phyloP scores from a whole-genome alignment of 2,113 vertebrate genomes.

The Brachionichthys hirsutus region DNA sequence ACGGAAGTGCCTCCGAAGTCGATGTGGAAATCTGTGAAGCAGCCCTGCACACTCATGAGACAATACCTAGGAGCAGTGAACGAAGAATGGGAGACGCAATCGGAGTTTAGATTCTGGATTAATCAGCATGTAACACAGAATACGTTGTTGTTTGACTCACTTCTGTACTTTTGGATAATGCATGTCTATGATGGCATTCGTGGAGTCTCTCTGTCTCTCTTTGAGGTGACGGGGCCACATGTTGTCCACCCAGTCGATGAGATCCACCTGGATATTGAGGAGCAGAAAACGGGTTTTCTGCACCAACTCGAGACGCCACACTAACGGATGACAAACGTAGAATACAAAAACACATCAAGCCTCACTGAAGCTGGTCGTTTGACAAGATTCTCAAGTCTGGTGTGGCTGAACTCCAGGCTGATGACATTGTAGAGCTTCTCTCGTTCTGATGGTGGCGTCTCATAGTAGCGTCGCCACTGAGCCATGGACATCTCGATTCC shows the following conservation, averaged over 20 bases:
- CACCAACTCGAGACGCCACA: neutral
- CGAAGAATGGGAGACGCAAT: slow-evolving; percentile 1
- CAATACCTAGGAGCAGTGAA: slow-evolving; percentile 83
- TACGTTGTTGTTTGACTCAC: slow-evolving; percentile 78
- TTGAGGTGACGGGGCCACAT: slow-evolving; percentile 99
- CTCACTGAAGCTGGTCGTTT: slow-evolving; percentile 92
- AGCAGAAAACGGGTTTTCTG: neutral
- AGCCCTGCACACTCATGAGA: slow-evolving; percentile 98
- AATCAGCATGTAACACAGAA: too few relatives aligned
- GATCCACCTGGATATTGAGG: slow-evolving; percentile 85
- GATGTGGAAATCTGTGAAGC: slow-evolving; percentile 98
- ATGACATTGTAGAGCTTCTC: slow-evolving; percentile 99
- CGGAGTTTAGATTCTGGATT: neutral
- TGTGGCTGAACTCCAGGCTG: slow-evolving; percentile 98
- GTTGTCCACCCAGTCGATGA: slow-evolving; percentile 99
- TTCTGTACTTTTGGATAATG: slow-evolving; percentile 99
- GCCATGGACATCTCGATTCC: slow-evolving; percentile 99
- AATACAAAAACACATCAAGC: neutral
- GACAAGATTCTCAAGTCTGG: slow-evolving; percentile 93
- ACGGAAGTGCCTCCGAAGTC: slow-evolving; percentile 98
- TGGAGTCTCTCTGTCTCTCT: slow-evolving; percentile 95
- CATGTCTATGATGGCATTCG: slow-evolving; percentile 97
- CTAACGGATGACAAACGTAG: too few relatives aligned
- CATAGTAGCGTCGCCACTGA: slow-evolving; percentile 97
- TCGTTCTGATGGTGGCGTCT: slow-evolving; percentile 89